Percentiles rank a stretch among this genome's conserved stretches.
Conservation (phyloP, 2,888 invertebrate species). For the Tuberolachnus salignus region DNA sequence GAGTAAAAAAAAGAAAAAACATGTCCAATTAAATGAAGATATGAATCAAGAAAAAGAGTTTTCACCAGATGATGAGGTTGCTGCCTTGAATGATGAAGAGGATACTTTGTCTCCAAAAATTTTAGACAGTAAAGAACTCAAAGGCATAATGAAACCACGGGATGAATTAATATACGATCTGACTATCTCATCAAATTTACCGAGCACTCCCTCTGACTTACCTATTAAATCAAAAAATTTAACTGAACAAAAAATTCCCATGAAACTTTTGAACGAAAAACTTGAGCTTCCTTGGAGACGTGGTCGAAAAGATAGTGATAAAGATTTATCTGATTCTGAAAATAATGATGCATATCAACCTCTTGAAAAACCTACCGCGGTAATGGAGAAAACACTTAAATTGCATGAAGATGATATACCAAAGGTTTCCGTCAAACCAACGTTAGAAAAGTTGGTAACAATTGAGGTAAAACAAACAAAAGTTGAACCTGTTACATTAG, state of each 20-base stretch:
- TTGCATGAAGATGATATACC: too few relatives aligned
- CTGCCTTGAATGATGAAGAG: constrained; percentile 31
- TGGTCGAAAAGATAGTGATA: constrained; percentile 11
- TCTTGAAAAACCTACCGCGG: constrained; percentile 65
- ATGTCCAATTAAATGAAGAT: constrained; percentile 56
- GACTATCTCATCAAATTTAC: too few relatives aligned
- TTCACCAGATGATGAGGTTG: constrained; percentile 39
- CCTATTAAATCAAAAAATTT: constrained; percentile 5
- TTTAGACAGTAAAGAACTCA: neutral
- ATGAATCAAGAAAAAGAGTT: constrained; percentile 52
- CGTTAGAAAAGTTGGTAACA: constrained; percentile 67
- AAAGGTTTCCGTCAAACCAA: too few relatives aligned
- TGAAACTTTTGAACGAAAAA: constrained; percentile 57
- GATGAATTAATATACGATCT: neutral
- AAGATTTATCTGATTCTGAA: neutral
- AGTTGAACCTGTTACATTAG: constrained; percentile 61
- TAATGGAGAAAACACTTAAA: too few relatives aligned
- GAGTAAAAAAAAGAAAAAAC: constrained; percentile 23
- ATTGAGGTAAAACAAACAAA: constrained; percentile 63
- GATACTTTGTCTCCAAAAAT: neutral
- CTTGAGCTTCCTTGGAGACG: constrained; percentile 60
- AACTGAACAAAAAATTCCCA: constrained; percentile 43
- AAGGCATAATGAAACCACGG: constrained; percentile 19
- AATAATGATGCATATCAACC: neutral
- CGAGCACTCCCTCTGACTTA: neutral